Evolutionary conservation across 2,113 vertebrate species (phyloP).

Genomic region (Guaruba guarouba): DNA sequence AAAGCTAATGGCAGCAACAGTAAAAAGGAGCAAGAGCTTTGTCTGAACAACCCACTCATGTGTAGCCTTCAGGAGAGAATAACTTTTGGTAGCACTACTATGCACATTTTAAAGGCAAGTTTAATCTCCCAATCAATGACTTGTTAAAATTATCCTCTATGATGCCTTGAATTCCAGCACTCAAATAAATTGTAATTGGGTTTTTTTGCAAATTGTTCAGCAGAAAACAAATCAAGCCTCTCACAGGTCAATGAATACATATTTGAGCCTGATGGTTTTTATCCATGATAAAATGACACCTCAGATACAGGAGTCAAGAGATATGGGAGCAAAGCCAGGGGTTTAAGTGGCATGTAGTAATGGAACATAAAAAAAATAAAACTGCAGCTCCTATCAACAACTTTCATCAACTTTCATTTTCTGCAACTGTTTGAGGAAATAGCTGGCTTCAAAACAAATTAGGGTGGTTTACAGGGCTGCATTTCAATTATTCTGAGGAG

Average conservation of each 20-base stretch:
- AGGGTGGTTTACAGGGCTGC: constrained; percentile 16
- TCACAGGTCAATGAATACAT: background rate
- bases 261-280: background rate
- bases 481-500: constrained; percentile 47
- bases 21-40: background rate
- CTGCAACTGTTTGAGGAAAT: constrained; percentile 48
- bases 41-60: background rate
- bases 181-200: background rate
- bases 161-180: background rate
- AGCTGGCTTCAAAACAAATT: constrained; percentile 54
- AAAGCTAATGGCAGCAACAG: background rate
- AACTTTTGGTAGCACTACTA: background rate
- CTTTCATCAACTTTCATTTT: constrained; percentile 47
- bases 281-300: background rate
- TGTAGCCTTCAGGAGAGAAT: background rate
- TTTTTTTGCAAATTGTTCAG: background rate
- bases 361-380: background rate
- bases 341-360: constrained; percentile 1
- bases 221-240: background rate
- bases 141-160: background rate
- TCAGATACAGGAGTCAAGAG: background rate
- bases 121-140: background rate
- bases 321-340: background rate
- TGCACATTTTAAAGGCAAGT: background rate
- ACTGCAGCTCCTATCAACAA: constrained; percentile 25